Percentiles rank a stretch among this genome's conserved stretches.
These are phyloP conservation scores for Meriones unguiculatus DNA, from an alignment of 2,113 vertebrate species.

Conservation along the genomic window DNA sequence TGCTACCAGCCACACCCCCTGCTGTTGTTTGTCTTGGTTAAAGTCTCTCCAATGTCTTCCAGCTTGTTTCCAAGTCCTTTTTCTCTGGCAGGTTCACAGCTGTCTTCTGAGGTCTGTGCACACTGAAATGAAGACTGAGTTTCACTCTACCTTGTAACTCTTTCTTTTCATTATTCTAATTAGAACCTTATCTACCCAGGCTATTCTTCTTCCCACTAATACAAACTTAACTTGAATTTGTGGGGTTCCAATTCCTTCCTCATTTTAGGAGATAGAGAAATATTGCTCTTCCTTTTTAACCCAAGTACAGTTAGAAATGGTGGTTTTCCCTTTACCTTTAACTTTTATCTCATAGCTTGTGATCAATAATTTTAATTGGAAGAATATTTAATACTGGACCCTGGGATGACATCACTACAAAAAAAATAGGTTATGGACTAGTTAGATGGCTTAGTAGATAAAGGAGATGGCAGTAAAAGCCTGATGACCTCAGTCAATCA, in stretches of 20 bases:
- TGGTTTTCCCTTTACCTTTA: constrained; percentile 26
- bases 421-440: background rate
- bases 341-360: constrained; percentile 21
- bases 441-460: background rate
- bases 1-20: constrained; percentile 68
- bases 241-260: constrained; percentile 43
- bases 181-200: constrained; percentile 5
- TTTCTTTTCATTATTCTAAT: constrained; percentile 52
- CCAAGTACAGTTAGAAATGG: background rate
- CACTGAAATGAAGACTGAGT: constrained; percentile 48
- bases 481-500: background rate
- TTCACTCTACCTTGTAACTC: constrained; percentile 29
- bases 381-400: constrained; percentile 15
- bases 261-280: constrained; percentile 24
- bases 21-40: constrained; percentile 72
- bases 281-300: background rate
- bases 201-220: constrained; percentile 3
- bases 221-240: constrained; percentile 53
- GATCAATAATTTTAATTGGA: constrained; percentile 19
- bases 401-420: background rate
- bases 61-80: constrained; percentile 68
- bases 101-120: constrained; percentile 66
- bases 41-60: constrained; percentile 70
- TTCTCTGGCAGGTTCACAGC: constrained; percentile 70
- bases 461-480: too few relatives aligned